phyloP scores from a whole-genome alignment of 2,888 invertebrate species.

The Drosophila testacea region DNA sequence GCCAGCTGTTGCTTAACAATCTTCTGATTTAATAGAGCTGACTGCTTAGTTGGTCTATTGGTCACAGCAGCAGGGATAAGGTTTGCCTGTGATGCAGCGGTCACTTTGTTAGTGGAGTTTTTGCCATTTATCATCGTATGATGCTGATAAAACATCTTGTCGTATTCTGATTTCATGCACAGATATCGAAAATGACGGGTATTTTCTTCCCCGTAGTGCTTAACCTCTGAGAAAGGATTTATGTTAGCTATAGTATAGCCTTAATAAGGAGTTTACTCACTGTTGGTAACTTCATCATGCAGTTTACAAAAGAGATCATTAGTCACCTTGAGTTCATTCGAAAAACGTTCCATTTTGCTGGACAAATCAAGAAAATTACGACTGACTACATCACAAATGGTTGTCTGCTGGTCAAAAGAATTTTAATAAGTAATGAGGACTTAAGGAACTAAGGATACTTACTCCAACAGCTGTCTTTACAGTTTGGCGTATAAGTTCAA shows the following conservation, averaged over 20 bases:
- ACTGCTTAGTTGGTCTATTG: conserved; percentile 33
- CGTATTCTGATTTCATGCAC: conserved; percentile 85
- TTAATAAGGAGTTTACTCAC: conserved; percentile 60
- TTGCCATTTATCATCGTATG: conserved; percentile 69
- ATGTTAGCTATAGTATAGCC: background rate
- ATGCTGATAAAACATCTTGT: conserved; percentile 84
- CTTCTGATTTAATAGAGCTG: conserved; percentile 30
- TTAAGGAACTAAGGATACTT: conserved; percentile 8
- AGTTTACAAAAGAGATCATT: conserved; percentile 73
- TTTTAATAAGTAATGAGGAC: no score
- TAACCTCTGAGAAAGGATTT: conserved; percentile 69
- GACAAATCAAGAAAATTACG: conserved; percentile 80
- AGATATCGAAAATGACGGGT: conserved; percentile 83
- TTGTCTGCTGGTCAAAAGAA: conserved; percentile 58
- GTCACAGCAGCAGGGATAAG: conserved; percentile 5
- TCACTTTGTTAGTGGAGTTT: conserved; percentile 33
- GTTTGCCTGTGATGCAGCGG: conserved; percentile 24
- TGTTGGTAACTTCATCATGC: conserved; percentile 74
- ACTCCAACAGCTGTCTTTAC: conserved; percentile 82
- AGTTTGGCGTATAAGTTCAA: conserved; percentile 80
- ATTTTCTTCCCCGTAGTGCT: conserved; percentile 84
- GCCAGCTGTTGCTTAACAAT: conserved; percentile 34
- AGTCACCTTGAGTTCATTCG: conserved; percentile 71
- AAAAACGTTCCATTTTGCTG: conserved; percentile 78
- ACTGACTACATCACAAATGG: conserved; percentile 75